Evolutionary conservation across 2,797 vertebrate genomes (phyloP).

Genomic region (Syngnathus acus): DNA sequence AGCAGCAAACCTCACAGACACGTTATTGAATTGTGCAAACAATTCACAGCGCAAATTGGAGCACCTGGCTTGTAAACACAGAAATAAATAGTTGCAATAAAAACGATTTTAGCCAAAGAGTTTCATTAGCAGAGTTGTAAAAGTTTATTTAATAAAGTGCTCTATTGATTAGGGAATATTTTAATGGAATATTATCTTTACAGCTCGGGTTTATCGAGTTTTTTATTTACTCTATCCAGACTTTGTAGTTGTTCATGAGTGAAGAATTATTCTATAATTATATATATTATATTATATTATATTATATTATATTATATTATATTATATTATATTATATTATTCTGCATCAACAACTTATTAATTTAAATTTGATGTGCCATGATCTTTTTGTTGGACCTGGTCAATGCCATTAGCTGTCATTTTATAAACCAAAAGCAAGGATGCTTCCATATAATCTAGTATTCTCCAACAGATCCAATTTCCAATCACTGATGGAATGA

Average conservation of each 20-base stretch:
- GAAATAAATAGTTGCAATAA: conserved; percentile 46
- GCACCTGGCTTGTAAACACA: conserved; percentile 39
- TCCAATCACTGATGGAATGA: conserved; percentile 6
- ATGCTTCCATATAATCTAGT: not conserved
- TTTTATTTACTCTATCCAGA: not conserved
- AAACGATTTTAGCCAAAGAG: conserved; percentile 33
- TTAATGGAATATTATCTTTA: not conserved
- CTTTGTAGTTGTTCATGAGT: not conserved
- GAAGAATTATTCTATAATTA: no score
- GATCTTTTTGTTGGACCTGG: not conserved
- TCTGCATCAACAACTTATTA: not conserved
- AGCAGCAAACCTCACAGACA: conserved; percentile 16
- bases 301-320: no score
- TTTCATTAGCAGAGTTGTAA: conserved; percentile 44
- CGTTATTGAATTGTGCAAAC: conserved; percentile 40
- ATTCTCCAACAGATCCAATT: not conserved
- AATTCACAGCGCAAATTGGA: conserved; percentile 27
- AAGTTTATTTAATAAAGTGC: conserved; percentile 45
- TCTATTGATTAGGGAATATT: conserved; percentile 14
- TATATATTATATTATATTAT: no score
- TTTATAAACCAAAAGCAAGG: not conserved
- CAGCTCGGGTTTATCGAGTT: not conserved
- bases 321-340: no score
- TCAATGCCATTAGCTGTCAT: not conserved
- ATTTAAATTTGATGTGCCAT: not conserved